Evolutionary conservation across 2,888 invertebrate genomes (phyloP).

Genomic region (Troglohyphantes excavatus): DNA sequence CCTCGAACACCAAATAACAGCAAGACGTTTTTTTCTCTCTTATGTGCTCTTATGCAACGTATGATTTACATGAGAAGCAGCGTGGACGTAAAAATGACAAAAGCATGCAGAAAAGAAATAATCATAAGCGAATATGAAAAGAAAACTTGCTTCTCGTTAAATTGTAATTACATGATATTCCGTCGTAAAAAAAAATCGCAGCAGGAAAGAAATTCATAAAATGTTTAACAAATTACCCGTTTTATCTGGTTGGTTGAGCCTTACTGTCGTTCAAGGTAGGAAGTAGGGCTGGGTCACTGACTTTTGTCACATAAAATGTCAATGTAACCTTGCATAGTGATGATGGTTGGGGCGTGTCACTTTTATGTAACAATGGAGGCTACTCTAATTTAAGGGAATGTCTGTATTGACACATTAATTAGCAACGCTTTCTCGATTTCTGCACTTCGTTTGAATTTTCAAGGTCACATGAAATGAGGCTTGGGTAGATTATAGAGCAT

Average conservation of each 20-base stretch:
- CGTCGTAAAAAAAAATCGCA: background rate
- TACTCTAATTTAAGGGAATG: background rate
- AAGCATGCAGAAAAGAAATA: no score
- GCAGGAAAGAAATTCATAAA: conserved; percentile 1
- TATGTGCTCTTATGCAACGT: no score
- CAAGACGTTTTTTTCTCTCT: no score
- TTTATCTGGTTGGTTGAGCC: conserved; percentile 48
- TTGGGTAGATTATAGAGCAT: no score
- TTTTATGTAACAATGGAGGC: background rate
- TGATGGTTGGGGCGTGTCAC: conserved; percentile 19
- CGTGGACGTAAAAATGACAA: no score
- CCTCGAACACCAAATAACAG: no score
- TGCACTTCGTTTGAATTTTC: background rate
- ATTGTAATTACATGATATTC: background rate
- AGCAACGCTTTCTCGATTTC: background rate
- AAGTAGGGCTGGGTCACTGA: conserved; percentile 56
- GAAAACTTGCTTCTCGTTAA: background rate
- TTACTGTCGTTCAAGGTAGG: conserved; percentile 8
- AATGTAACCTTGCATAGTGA: background rate
- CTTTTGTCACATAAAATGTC: conserved; percentile 42
- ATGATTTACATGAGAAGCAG: no score
- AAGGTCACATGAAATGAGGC: no score
- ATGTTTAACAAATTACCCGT: conserved; percentile 20
- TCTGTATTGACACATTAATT: background rate
- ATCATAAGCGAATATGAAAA: no score